phyloP scores from a whole-genome alignment of 2,797 vertebrate species.

The Paramormyrops hopkinsi region DNA sequence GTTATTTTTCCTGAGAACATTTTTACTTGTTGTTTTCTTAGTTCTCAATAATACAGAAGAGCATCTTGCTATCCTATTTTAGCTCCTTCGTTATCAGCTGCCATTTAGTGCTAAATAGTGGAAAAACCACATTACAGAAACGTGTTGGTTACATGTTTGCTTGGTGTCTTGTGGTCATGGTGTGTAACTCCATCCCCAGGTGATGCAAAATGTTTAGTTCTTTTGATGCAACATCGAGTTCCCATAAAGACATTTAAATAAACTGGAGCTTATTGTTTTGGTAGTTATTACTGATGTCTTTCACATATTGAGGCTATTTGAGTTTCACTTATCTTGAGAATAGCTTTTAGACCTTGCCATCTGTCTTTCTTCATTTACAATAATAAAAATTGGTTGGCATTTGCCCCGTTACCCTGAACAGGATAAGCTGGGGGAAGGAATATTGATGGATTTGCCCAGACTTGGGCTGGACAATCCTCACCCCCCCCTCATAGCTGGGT shows the following conservation, averaged over 20 bases:
- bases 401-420: neutral
- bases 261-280: neutral
- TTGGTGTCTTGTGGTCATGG: neutral
- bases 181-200: neutral
- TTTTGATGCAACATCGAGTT: neutral
- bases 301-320: neutral
- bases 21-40: neutral
- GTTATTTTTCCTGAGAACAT: neutral
- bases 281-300: neutral
- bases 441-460: neutral
- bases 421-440: neutral
- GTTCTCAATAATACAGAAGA: neutral
- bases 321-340: neutral
- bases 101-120: neutral
- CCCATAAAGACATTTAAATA: neutral
- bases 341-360: neutral
- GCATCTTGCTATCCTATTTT: neutral
- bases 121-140: neutral
- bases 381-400: neutral
- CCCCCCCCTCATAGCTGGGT: neutral
- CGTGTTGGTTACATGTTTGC: neutral
- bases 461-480: neutral
- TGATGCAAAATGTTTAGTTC: neutral
- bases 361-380: neutral
- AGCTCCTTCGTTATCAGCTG: neutral